Base-by-base conservation (phyloP, 2,888 invertebrate genomes). In the Tetanocera ferruginea region DNA sequence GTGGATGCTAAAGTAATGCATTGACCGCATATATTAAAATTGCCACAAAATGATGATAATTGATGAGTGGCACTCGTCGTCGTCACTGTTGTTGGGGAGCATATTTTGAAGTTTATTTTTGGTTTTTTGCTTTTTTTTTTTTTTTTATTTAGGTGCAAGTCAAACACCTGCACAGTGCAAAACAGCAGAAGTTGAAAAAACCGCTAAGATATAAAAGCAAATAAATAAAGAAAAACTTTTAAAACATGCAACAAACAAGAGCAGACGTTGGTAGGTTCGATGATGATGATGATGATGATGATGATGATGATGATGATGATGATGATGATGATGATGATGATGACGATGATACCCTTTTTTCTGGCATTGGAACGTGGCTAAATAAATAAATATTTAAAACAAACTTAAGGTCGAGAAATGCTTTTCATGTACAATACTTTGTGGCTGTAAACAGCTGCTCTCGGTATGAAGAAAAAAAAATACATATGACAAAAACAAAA, bases 301-400 rank as follows among this genome's bases (percentile, higher is more conserved):
- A n/a, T n/a, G n/a, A n/a, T n/a, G n/a, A n/a, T n/a, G n/a, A n/a
- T n/a, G n/a, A n/a, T n/a, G n/a, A n/a, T n/a, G n/a, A n/a, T n/a
- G n/a, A n/a, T n/a, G n/a, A n/a, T n/a, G n/a, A n/a, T n/a, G n/a
- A n/a, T n/a, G n/a, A n/a, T n/a, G n/a, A n/a, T n/a, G n/a, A n/a
- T n/a, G n/a, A n/a, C 31, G 19, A 8, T 28, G 51, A 43, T 28
- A 25, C 49, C 19, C 49, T 66, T 74, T 49, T n/a, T 9, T n/a
- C n/a, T 51, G 51, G 14, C 64, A 51, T 74, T 74, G 74, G 74
- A 31, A 74, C 74, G 74, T 74, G 74, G 74, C 51, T 64, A 74
- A 66, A 73, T 43, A 62, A 62, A 62, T 25, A 37, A 57, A 72
- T 57, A 57, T 37, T 69, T 69, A 57, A 72, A 72, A 31, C 19